Evolutionary conservation across 2,113 vertebrate genomes (phyloP).

Genomic region (Polypterus bichir): DNA sequence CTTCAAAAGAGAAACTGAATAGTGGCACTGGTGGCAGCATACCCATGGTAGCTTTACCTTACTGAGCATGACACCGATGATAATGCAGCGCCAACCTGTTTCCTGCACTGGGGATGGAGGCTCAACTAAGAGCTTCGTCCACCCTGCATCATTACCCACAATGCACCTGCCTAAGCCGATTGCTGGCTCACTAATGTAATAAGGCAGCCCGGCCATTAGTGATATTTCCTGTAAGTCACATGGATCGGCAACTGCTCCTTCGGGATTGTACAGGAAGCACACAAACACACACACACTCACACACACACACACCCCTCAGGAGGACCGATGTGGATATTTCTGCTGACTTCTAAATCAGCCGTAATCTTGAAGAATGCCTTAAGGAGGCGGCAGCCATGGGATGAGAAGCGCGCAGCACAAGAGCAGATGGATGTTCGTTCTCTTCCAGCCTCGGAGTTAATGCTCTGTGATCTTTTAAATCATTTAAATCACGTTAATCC

Average conservation of each 20-base stretch:
- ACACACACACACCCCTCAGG: too few species aligned
- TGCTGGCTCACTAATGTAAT: constrained; percentile 15
- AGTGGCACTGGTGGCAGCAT: too few species aligned
- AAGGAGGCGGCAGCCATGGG: too few species aligned
- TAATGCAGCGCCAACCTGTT: too few species aligned
- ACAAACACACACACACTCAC: neutral
- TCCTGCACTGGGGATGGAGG: too few species aligned
- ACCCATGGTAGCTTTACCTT: too few species aligned
- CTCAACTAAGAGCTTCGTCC: neutral
- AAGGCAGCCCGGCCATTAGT: constrained; percentile 19
- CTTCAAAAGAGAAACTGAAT: too few species aligned
- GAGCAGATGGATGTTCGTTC: neutral
- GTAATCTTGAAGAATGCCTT: too few species aligned
- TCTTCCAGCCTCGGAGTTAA: neutral
- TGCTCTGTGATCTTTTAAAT: neutral
- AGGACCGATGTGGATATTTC: too few species aligned
- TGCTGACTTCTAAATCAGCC: too few species aligned
- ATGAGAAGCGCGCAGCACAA: too few species aligned
- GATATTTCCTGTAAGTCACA: constrained; percentile 11
- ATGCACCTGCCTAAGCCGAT: constrained; percentile 11
- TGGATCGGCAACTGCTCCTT: neutral
- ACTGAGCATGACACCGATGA: too few species aligned
- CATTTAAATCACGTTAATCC: neutral
- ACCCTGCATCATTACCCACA: constrained; percentile 13
- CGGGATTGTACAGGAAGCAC: neutral